Conservation (phyloP, 2,113 vertebrate genomes). For the Puffinus mauretanicus region DNA sequence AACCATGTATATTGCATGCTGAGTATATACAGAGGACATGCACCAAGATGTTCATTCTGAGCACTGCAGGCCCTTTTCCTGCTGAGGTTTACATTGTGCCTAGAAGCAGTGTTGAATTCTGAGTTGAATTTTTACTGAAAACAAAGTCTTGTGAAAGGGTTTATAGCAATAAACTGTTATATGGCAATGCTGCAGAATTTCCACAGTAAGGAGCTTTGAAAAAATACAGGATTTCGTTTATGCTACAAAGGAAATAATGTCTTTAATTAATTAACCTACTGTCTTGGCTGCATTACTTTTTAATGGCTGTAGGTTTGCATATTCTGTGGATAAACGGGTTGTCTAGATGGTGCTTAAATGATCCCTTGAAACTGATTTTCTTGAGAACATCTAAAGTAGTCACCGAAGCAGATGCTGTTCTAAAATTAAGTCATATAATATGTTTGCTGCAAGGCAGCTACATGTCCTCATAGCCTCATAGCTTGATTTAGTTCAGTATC, state of each 20-base stretch:
- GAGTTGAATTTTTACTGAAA: not conserved
- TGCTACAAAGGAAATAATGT: not conserved
- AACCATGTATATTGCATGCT: not conserved
- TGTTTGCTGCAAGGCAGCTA: not conserved
- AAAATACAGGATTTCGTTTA: not conserved
- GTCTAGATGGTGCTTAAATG: not conserved
- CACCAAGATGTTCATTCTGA: not conserved
- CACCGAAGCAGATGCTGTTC: not conserved
- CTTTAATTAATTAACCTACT: not conserved
- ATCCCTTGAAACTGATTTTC: not conserved
- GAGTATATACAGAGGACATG: not conserved
- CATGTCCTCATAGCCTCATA: not conserved
- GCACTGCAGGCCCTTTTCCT: not conserved
- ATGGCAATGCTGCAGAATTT: not conserved
- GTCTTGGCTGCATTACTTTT: not conserved
- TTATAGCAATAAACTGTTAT: not conserved
- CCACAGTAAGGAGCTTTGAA: not conserved
- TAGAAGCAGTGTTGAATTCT: not conserved
- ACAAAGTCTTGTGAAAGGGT: not conserved
- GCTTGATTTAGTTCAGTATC: not conserved
- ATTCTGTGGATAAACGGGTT: not conserved
- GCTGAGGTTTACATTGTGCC: not conserved
- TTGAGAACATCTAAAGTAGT: not conserved
- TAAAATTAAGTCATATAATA: not conserved
- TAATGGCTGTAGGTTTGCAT: not conserved